A percentile compares a stretch with the other conserved stretches of the same genome.
Evolutionary conservation across 1,140 invertebrate species (phyloP).

Genomic region (Drosophila seguyi): DNA sequence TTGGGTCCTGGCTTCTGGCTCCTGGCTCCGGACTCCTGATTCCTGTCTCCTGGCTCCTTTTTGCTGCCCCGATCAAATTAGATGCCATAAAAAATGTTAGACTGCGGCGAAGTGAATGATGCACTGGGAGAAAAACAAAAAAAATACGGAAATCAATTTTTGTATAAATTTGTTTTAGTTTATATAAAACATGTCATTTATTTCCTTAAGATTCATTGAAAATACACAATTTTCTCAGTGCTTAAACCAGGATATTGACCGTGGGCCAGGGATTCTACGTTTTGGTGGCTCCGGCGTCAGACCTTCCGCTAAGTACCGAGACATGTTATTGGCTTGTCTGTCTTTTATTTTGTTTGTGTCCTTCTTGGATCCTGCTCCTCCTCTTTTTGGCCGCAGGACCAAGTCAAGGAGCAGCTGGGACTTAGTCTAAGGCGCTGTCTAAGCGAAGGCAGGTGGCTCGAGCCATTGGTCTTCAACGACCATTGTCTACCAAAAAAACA

Average conservation of each 20-base stretch:
- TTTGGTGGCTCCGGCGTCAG: slow-evolving; percentile 10
- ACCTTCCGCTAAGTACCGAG: slow-evolving; percentile 59
- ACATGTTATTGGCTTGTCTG: slow-evolving; percentile 44
- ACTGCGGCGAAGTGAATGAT: background rate
- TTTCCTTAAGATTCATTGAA: background rate
- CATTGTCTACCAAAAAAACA: slow-evolving; percentile 24
- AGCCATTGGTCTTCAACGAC: slow-evolving; percentile 15
- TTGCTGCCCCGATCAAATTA: slow-evolving; percentile 51
- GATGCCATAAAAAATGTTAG: slow-evolving; percentile 69
- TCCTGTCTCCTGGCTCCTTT: slow-evolving; percentile 9
- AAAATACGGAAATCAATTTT: background rate
- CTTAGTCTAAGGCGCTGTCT: slow-evolving; percentile 29
- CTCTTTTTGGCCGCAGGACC: slow-evolving; percentile 34
- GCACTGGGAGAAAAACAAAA: slow-evolving; percentile 8
- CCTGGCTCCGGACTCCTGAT: slow-evolving; percentile 5
- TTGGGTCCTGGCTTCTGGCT: slow-evolving; percentile 16
- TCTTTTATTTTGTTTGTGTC: background rate
- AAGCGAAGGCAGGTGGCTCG: slow-evolving; percentile 52
- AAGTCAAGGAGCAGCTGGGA: slow-evolving; percentile 34
- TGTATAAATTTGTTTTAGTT: background rate
- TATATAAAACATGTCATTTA: background rate
- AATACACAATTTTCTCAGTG: slow-evolving; percentile 1
- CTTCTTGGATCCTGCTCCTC: slow-evolving; percentile 27
- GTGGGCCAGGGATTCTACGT: slow-evolving; percentile 3
- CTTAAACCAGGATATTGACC: background rate